phyloP scores from a whole-genome alignment of 2,888 invertebrate species.

The Mythimna pallens region DNA sequence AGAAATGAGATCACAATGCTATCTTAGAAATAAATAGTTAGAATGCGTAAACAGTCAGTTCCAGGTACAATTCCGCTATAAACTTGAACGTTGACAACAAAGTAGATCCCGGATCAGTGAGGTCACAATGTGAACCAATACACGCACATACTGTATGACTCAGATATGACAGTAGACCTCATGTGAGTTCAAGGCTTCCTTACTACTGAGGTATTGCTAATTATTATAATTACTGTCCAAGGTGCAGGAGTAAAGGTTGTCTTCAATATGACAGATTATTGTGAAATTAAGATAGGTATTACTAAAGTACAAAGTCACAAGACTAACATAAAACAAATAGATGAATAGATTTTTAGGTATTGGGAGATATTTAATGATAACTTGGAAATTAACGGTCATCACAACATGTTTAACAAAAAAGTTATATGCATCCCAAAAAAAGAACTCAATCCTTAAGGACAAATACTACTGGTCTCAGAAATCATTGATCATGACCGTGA shows the following conservation, averaged over 20 bases:
- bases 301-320: not conserved
- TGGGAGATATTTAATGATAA: not conserved
- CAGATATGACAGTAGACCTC: constrained; percentile 44
- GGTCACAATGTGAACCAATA: constrained; percentile 44
- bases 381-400: not conserved
- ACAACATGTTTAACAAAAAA: not conserved
- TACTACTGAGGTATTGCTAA: not conserved
- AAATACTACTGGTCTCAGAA: not conserved
- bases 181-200: constrained; percentile 35
- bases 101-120: constrained; percentile 64
- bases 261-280: not conserved
- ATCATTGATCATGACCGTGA: constrained; percentile 13
- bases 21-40: constrained; percentile 56
- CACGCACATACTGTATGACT: constrained; percentile 45
- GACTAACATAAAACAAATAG: not conserved
- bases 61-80: constrained; percentile 55
- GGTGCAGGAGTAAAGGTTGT: not conserved
- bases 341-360: not conserved
- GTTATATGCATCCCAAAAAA: not conserved
- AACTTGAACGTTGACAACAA: constrained; percentile 57
- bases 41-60: constrained; percentile 51
- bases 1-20: constrained; percentile 32
- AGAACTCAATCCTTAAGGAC: not conserved
- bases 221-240: not conserved
- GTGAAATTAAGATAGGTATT: not conserved